A percentile compares a stretch with the other conserved stretches of the same genome.
phyloP scores from a whole-genome alignment of 2,797 vertebrate species.

The Nasua narica region DNA sequence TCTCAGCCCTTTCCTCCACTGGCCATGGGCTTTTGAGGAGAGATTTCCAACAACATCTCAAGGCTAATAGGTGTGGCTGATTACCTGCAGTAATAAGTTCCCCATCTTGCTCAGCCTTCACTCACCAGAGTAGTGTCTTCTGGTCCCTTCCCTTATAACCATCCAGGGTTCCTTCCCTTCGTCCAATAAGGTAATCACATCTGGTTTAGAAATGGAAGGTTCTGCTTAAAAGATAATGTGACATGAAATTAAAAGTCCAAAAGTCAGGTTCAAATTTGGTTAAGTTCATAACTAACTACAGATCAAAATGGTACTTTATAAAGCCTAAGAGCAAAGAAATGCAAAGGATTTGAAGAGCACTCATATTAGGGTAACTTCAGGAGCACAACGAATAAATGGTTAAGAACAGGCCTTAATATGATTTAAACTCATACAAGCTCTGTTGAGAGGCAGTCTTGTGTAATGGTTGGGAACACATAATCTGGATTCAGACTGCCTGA shows the following conservation, averaged over 20 bases:
- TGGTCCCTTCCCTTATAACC: conserved; percentile 39
- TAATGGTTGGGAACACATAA: not conserved
- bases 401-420: not conserved
- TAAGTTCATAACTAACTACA: not conserved
- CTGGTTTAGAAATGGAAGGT: conserved; percentile 52
- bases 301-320: not conserved
- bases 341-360: not conserved
- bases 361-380: not conserved
- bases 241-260: not conserved
- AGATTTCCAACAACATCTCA: not conserved
- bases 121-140: conserved; percentile 44
- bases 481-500: not conserved
- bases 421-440: not conserved
- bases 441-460: not conserved
- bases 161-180: conserved; percentile 58
- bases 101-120: not conserved
- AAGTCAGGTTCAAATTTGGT: not conserved
- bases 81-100: not conserved
- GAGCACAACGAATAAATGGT: not conserved
- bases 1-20: not conserved
- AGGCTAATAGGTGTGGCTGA: not conserved
- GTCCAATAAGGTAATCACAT: conserved; percentile 42
- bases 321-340: conserved; percentile 7
- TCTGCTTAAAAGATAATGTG: conserved; percentile 55
- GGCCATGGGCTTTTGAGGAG: not conserved